Base-by-base conservation (phyloP, 2,113 vertebrate species). In the Pachycephala philippinensis region DNA sequence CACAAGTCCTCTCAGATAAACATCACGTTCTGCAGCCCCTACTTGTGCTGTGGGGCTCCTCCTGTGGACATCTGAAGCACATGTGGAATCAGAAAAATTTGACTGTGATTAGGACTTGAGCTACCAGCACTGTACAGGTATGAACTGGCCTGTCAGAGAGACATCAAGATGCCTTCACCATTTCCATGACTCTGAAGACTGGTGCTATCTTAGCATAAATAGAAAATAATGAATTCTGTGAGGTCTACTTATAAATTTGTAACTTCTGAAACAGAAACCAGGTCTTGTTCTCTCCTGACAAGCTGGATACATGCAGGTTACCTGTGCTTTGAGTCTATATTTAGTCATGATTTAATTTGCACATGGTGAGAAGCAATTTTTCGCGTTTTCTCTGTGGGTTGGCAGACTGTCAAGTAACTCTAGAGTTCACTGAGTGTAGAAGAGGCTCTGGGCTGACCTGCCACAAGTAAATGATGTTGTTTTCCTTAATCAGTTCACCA, bases 321-420 rank as follows among this genome's bases (percentile, higher is more conserved):
- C 39, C 89, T 89, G 45, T 1, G 0, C 39, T 91, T 87, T 71
- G 24, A 56, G n/a, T 47, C 28, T 50, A 37, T 57, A 60, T 52
- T 78, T 92, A 78, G 76, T 89, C 23, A 35, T 83, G 37, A 70
- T 23, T 81, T 82, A 66, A 75, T 60, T 75, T 0, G 0, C 40
- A 82, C 31, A 30, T 15, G 8, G 24, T 64, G n/a, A 82, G 65
- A 75, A 95, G 57, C 60, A 64, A 44, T 68, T 89, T 87, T 84
- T 86, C 81, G 56, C 79, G 64, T 84, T 89, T 77, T 15, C 27
- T 95, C 21, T 71, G 39, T 11, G 8, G 39, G 27, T 31, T 92
- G 95, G 69, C 81, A 89, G 65, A 20, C 52, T 92, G 72, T 87
- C 72, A 94, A 93, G n/a, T 78, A 81, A 61, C 60, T 89, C 53